These are phyloP conservation scores for Andrena chrysosceles DNA, from an alignment of 2,888 invertebrate species.

Conservation along the genomic window DNA sequence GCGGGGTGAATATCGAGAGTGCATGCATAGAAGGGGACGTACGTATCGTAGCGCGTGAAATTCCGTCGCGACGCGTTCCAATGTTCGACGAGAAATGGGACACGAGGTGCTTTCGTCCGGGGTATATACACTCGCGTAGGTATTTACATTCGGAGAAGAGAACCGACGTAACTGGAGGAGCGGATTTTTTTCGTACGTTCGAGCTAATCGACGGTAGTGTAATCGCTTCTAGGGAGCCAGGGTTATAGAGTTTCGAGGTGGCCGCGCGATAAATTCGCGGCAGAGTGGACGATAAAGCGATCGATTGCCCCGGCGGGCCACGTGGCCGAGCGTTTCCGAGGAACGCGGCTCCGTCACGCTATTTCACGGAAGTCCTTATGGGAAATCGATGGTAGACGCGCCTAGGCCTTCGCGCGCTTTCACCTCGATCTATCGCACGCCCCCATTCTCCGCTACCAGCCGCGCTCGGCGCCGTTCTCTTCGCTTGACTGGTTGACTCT, in stretches of 20 bases:
- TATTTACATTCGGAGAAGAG: too few species aligned
- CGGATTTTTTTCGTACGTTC: not conserved
- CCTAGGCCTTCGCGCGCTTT: not conserved
- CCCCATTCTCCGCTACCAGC: too few species aligned
- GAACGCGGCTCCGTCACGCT: constrained; percentile 50
- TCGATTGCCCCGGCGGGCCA: constrained; percentile 65
- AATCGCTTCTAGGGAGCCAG: constrained; percentile 60
- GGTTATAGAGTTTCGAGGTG: constrained; percentile 41
- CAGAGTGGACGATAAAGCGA: constrained; percentile 62
- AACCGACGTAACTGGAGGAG: too few species aligned
- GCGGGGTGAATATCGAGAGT: too few species aligned
- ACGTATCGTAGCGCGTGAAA: too few species aligned
- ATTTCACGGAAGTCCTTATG: constrained; percentile 68
- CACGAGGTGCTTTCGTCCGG: not conserved
- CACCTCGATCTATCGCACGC: not conserved
- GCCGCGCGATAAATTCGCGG: constrained; percentile 57
- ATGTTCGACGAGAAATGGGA: too few species aligned
- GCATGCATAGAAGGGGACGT: too few species aligned
- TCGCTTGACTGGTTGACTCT: too few species aligned
- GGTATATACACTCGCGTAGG: not conserved
- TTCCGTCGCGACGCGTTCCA: too few species aligned
- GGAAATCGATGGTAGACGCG: constrained; percentile 63
- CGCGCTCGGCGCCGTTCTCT: too few species aligned
- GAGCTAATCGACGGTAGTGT: constrained; percentile 8
- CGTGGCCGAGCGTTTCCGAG: constrained; percentile 65